These are phyloP conservation scores for Gasterosteus nipponicus DNA, from an alignment of 2,113 vertebrate species.

Conservation along the genomic window DNA sequence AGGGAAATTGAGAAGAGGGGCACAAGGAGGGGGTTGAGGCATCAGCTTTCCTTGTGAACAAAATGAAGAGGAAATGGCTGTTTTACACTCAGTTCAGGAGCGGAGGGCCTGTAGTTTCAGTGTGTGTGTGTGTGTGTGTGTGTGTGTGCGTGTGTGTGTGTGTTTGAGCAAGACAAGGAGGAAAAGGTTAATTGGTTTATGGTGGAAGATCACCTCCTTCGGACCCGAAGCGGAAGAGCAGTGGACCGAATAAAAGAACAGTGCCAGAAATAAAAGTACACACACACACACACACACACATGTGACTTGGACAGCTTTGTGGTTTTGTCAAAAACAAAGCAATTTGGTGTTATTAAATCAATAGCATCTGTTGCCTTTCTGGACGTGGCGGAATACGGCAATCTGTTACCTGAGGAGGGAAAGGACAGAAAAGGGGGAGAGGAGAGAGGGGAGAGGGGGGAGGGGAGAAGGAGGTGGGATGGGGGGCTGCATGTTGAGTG, in stretches of 20 bases:
- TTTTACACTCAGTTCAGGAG: conserved; percentile 71
- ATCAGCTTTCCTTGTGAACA: conserved; percentile 71
- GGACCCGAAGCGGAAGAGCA: conserved; percentile 51
- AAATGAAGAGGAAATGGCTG: conserved; percentile 63
- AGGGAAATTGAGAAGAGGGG: conserved; percentile 25
- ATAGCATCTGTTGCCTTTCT: conserved; percentile 47
- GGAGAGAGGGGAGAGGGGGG: conserved; percentile 9
- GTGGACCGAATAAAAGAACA: conserved; percentile 33
- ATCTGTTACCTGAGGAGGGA: conserved; percentile 9
- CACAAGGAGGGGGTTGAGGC: conserved; percentile 36
- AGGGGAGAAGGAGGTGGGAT: not conserved
- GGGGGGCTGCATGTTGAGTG: conserved; percentile 33
- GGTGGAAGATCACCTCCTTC: conserved; percentile 59
- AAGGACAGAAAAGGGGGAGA: not conserved
- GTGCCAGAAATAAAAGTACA: conserved; percentile 22
- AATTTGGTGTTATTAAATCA: conserved; percentile 46
- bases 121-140: conserved; percentile 5
- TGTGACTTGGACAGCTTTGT: conserved; percentile 1
- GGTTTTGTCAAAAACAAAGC: conserved; percentile 24
- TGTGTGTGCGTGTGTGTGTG: not conserved
- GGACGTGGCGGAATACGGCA: conserved; percentile 12
- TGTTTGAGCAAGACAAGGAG: conserved; percentile 4
- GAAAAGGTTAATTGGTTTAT: conserved; percentile 65
- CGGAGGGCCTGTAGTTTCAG: conserved; percentile 52
- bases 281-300: conserved; percentile 18